These are phyloP conservation scores for Copidosoma aretas DNA, from an alignment of 2,888 invertebrate genomes.

Conservation along the genomic window DNA sequence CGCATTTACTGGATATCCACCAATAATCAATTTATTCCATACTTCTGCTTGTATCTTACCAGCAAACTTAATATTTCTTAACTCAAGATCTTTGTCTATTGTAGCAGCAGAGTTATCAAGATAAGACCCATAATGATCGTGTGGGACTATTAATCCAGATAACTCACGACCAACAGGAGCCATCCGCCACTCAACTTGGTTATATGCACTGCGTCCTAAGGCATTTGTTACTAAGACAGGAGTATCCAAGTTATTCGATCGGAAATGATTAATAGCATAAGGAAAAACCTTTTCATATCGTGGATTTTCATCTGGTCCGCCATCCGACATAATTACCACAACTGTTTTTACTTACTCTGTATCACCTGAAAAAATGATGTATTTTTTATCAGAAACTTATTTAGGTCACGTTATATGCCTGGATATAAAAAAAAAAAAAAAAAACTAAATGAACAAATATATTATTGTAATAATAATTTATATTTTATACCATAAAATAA, in stretches of 20 bases:
- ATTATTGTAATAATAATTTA: too few species aligned
- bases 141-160: conserved; percentile 48
- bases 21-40: not conserved
- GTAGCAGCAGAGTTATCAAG: conserved; percentile 48
- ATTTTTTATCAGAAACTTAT: too few species aligned
- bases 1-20: not conserved
- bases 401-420: too few species aligned
- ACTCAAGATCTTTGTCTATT: conserved; percentile 51
- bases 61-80: conserved; percentile 48
- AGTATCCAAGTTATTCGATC: not conserved
- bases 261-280: not conserved
- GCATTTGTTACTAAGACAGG: not conserved
- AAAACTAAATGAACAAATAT: too few species aligned
- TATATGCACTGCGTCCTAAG: not conserved
- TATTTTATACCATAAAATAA: too few species aligned
- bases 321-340: not conserved
- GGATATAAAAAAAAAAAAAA: too few species aligned
- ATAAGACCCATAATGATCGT: conserved; percentile 37
- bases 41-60: not conserved
- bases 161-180: conserved; percentile 26
- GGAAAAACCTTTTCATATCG: not conserved
- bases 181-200: not conserved
- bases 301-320: not conserved
- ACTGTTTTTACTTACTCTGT: not conserved
- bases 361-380: not conserved